These are phyloP conservation scores for Alitta virens DNA, from an alignment of 2,888 invertebrate genomes.

Conservation along the genomic window DNA sequence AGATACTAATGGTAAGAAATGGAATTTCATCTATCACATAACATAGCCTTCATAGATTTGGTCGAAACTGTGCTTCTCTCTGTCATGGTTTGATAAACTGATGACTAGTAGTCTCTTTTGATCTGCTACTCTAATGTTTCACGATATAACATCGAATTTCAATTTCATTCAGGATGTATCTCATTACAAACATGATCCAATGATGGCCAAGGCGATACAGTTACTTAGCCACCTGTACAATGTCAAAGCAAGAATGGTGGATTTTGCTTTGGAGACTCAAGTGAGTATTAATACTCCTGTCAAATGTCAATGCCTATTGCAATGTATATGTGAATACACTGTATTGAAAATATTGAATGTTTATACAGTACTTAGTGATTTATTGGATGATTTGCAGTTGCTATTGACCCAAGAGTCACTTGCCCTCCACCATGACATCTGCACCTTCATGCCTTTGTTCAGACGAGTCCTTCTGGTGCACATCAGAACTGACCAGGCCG, in stretches of 20 bases:
- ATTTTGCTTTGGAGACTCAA: neutral
- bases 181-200: neutral
- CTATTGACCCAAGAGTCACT: constrained; percentile 1
- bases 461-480: constrained; percentile 1
- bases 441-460: constrained; percentile 11
- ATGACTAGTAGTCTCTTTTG: no score
- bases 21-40: no score
- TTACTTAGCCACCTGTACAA: neutral
- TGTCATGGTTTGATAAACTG: no score
- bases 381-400: constrained; percentile 4
- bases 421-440: neutral
- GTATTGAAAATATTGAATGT: no score
- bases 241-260: neutral
- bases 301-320: no score
- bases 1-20: no score
- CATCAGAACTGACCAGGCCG: constrained; percentile 1
- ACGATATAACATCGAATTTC: neutral
- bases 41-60: no score
- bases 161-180: neutral
- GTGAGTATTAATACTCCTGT: neutral
- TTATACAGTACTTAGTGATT: no score
- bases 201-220: neutral
- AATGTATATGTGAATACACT: no score
- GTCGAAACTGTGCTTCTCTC: no score
- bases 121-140: neutral